Percentiles rank a stretch among this genome's conserved stretches.
These are phyloP conservation scores for Oxycera nigricornis DNA, from an alignment of 2,888 invertebrate species.

Conservation along the genomic window DNA sequence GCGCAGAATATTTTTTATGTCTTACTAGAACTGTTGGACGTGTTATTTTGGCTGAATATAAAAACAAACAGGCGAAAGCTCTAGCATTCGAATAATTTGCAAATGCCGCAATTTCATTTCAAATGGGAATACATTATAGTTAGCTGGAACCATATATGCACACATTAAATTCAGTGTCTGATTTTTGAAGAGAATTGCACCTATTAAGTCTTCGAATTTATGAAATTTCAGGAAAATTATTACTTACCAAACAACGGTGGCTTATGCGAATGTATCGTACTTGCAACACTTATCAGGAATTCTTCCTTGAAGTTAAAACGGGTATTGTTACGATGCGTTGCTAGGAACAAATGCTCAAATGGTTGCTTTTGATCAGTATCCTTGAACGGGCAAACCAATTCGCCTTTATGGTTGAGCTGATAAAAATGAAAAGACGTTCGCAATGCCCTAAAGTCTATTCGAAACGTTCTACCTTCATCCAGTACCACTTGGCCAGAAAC, in stretches of 20 bases:
- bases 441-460: not conserved
- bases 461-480: slow-evolving; percentile 75
- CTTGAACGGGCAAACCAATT: slow-evolving; percentile 73
- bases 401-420: slow-evolving; percentile 72
- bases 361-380: slow-evolving; percentile 80
- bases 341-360: slow-evolving; percentile 81
- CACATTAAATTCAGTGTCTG: too few relatives aligned
- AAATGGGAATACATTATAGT: too few relatives aligned
- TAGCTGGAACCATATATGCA: too few relatives aligned
- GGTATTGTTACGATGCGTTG: slow-evolving; percentile 53
- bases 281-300: slow-evolving; percentile 83
- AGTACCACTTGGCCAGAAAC: slow-evolving; percentile 79
- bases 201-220: not conserved
- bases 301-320: slow-evolving; percentile 57
- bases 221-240: not conserved
- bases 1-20: too few relatives aligned
- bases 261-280: slow-evolving; percentile 94
- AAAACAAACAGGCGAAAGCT: too few relatives aligned
- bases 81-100: too few relatives aligned
- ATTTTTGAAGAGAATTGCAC: too few relatives aligned
- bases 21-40: too few relatives aligned
- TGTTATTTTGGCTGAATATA: too few relatives aligned
- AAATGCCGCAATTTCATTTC: too few relatives aligned
- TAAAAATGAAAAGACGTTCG: slow-evolving; percentile 48
- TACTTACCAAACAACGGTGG: slow-evolving; percentile 78